phyloP scores from a whole-genome alignment of 2,888 invertebrate genomes.

The Caenorhabditis sp. region DNA sequence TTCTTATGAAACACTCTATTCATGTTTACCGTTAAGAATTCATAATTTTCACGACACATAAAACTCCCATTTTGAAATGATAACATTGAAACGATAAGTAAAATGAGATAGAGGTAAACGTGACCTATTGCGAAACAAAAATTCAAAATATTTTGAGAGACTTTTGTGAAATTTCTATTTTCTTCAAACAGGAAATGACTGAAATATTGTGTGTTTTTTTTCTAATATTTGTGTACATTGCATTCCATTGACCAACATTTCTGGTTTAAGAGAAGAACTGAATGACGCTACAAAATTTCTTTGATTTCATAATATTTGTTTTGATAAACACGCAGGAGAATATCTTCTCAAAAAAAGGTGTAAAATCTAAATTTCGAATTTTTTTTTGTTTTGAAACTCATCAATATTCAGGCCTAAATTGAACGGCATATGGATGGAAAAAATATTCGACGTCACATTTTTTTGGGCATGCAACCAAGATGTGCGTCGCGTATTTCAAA shows the following conservation, averaged over 20 bases:
- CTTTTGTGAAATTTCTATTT: background rate
- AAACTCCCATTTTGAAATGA: background rate
- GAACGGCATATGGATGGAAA: too few species aligned
- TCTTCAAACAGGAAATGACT: background rate
- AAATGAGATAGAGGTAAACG: background rate
- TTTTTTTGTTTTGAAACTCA: too few species aligned
- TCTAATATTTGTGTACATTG: background rate
- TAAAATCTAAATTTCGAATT: too few species aligned
- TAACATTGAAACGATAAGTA: background rate
- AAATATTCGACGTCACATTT: background rate
- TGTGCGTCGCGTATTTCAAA: conserved; percentile 29
- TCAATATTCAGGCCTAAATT: too few species aligned
- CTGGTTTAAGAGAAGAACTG: background rate
- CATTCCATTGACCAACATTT: background rate
- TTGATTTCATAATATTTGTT: conserved; percentile 27
- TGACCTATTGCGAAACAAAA: background rate
- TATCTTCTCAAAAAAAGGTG: too few species aligned
- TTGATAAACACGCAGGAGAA: too few species aligned
- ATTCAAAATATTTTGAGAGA: background rate
- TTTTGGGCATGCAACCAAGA: background rate
- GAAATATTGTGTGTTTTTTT: too few species aligned
- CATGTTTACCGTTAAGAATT: too few species aligned
- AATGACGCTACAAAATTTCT: conserved; percentile 23
- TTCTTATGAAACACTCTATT: too few species aligned
- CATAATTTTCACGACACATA: background rate